Base-by-base conservation (phyloP, 2,113 vertebrate genomes). In the Anolis sagrei region DNA sequence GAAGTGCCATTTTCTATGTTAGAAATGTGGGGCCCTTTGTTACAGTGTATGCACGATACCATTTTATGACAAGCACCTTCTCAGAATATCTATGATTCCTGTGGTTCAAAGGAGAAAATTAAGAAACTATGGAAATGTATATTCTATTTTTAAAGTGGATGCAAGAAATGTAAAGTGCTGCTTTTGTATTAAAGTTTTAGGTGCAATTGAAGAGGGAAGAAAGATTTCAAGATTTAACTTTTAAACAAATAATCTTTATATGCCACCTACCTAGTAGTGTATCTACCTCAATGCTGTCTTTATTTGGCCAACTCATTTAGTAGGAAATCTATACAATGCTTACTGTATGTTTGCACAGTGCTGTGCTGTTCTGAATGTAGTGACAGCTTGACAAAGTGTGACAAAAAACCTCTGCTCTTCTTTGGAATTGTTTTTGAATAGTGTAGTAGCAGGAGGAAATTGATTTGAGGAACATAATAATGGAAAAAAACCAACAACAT, bases 201-300 rank as follows among this genome's bases (percentile, higher is more conserved):
- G 25, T 87, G 81, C 21, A 18, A 77, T 76, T 48, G 75, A 78
- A 78, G 79, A 72, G 68, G 48, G 21, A 70, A 39, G 16, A 36
- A 0, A 11, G 3, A 7, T 32, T 1, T 25, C 51, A 39, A n/a
- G n/a, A 9, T 23, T 23, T 85, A 34, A n/a, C 27, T 32, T 76
- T 66, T 19, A 86, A 80, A 90, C 83, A 86, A 91, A 89, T 94
- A 86, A 5, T 91, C 87, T 88, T 90, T 74, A 48, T 61, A 78
- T 85, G 64, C 68, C 58, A 69, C 77, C 7, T 79, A 36, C 77
- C 6, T 39, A 51, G 0, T 81, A 70, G 86, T 82, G 86, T 88
- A 89, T 85, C 96, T 97, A 96, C 95, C 96, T 96, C 96, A 88
- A 73, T 78, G 49, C 54, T 83, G 84, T 80, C 25, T 32, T 62